Evolutionary conservation across 2,113 vertebrate species (phyloP).

Genomic region (Megaleporinus macrocephalus): DNA sequence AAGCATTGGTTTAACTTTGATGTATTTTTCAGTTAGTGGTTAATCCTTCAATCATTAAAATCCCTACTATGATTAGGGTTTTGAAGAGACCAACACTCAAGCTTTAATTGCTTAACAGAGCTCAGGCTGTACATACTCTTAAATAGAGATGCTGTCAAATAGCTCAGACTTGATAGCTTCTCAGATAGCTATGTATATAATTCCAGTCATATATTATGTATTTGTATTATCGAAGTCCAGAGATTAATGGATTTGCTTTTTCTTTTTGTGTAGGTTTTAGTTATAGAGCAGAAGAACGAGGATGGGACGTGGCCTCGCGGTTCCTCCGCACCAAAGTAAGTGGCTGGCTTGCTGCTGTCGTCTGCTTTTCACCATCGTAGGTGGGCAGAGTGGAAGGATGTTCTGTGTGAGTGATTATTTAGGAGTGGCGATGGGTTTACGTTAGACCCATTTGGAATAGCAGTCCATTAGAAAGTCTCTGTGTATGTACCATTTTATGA

Average conservation of each 20-base stretch:
- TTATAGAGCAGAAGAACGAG: slow-evolving; percentile 98
- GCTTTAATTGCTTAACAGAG: too few relatives aligned
- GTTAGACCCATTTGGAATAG: not conserved
- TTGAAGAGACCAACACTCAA: too few relatives aligned
- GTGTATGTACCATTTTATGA: not conserved
- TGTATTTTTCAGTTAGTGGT: too few relatives aligned
- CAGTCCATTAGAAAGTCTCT: not conserved
- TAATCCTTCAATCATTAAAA: too few relatives aligned
- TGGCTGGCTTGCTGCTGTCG: slow-evolving; percentile 52
- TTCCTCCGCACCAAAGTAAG: slow-evolving; percentile 93
- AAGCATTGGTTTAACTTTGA: too few relatives aligned
- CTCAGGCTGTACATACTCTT: too few relatives aligned
- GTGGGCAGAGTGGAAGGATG: not conserved
- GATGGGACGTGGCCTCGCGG: slow-evolving; percentile 96
- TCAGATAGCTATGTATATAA: too few relatives aligned
- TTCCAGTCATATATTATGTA: too few relatives aligned
- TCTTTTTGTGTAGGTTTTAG: slow-evolving; percentile 84
- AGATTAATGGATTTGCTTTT: not conserved
- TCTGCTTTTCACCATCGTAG: slow-evolving; percentile 48
- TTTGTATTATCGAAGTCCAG: not conserved
- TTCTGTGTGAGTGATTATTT: slow-evolving; percentile 2
- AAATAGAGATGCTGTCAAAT: too few relatives aligned
- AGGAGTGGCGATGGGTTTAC: not conserved
- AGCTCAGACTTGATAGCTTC: too few relatives aligned
- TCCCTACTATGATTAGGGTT: too few relatives aligned